Evolutionary conservation across 30 jellyfish, hydroid and myxozoan genomes (phyloP).

Genomic region (Catostylus mosaicus): DNA sequence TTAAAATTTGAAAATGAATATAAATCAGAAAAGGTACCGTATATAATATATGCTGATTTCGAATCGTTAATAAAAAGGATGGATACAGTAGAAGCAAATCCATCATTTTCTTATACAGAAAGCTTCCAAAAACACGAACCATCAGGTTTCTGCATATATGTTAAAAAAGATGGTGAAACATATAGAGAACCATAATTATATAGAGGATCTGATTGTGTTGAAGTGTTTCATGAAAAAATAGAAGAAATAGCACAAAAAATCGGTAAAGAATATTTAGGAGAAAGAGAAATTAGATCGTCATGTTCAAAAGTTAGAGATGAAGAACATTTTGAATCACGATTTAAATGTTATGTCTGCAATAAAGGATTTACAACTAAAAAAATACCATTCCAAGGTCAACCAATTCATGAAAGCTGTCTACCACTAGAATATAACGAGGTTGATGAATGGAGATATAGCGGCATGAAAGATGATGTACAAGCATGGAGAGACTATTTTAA

Average conservation of each 20-base stretch:
- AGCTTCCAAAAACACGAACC: not conserved
- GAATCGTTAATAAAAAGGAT: not conserved
- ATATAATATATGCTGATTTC: too few relatives aligned
- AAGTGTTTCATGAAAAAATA: not conserved
- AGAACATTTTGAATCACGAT: not conserved
- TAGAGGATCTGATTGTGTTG: conserved; percentile 2
- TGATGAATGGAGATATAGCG: not conserved
- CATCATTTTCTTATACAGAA: not conserved
- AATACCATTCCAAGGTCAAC: not conserved
- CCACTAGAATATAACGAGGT: not conserved
- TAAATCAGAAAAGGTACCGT: not conserved
- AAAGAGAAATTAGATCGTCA: not conserved
- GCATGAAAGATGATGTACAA: not conserved
- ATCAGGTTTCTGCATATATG: not conserved
- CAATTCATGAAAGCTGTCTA: not conserved
- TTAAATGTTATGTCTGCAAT: not conserved
- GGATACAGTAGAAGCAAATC: not conserved
- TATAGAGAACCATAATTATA: not conserved
- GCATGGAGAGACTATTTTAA: not conserved
- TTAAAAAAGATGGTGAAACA: not conserved
- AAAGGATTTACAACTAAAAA: not conserved
- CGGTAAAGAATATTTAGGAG: not conserved
- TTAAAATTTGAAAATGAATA: not conserved
- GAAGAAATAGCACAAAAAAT: not conserved
- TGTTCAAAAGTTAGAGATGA: not conserved